Conservation (phyloP, 2,797 vertebrate genomes). For the Hypotaenidia okinawae region DNA sequence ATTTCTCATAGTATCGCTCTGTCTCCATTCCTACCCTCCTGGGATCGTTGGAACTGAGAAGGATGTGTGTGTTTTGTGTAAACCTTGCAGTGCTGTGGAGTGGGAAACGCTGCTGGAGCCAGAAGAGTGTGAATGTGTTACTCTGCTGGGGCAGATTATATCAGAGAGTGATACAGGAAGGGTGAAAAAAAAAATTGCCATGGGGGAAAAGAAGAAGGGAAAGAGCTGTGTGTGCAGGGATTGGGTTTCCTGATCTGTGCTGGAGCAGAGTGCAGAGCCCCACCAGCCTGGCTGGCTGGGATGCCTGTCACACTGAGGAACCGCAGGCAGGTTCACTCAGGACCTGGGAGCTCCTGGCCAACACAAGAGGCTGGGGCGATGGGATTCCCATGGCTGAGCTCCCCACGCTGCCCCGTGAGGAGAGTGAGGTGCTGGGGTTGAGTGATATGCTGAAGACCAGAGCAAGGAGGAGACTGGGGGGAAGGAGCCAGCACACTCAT, state of each 20-base stretch:
- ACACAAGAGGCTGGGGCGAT: neutral
- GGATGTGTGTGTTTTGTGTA: conserved; percentile 2
- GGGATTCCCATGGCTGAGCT: accelerated
- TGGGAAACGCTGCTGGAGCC: conserved; percentile 22
- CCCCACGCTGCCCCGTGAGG: neutral
- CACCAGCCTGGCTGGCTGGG: neutral
- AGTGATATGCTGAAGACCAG: neutral
- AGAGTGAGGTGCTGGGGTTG: neutral
- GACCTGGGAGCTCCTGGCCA: neutral
- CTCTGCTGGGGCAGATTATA: conserved; percentile 38
- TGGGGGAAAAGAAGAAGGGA: neutral
- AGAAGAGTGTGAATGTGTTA: conserved; percentile 23
- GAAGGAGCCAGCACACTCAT: accelerated
- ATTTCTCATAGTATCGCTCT: neutral
- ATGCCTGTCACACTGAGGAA: neutral
- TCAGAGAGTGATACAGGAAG: neutral
- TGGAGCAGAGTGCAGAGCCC: neutral
- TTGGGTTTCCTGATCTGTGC: neutral
- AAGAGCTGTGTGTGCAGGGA: neutral
- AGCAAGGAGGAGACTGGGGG: neutral
- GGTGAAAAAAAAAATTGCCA: neutral
- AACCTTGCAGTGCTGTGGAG: neutral
- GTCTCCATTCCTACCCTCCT: neutral
- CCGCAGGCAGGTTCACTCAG: neutral
- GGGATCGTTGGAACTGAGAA: neutral